Base-by-base conservation (phyloP, 2,113 vertebrate genomes). In the Ariopsis seemanni region DNA sequence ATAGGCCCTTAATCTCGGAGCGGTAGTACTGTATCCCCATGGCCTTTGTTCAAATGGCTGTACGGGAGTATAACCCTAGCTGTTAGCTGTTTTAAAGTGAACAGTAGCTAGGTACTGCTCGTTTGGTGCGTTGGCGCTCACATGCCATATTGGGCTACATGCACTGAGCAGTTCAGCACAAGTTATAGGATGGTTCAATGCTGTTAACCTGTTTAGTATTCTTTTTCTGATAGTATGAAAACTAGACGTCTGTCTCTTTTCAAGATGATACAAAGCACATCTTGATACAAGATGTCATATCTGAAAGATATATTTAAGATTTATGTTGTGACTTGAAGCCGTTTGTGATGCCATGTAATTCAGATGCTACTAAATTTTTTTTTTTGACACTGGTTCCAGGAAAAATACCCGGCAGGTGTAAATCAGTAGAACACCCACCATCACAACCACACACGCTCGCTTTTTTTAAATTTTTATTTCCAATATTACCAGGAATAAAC, bases 1-100 rank as follows among this genome's bases (percentile, higher is more conserved):
- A 57, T 69, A 58, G 34, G 22, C 77, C 58, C 85, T 67, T 79
- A 10, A 79, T 25, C 60, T 52, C 42, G 15, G 50, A 25, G 50
- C 48, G 60, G 80, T 48, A 75, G 85, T 84, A 60, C 58, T n/a
- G 74, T 34, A n/a, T 87, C 87, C 74, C 58, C 42, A 85, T 30
- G 34, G 63, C 83, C 86, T 87, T 82, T 30, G 65, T 79, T 87
- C 86, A 81, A 84, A 48, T 14, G 57, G 85, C 58, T 34, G 12
- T 9, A 20, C 63, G 34, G 30, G 82, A 72, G 50, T 55, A 55
- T 57, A 57, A 27, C 30, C 72, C 55, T 85, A 63, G 84, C 67
- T 57, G 48, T 60, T 20, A 7, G 34, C 82, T 82, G 53, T 52
- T 79, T 71, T 67, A 52, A 81, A 82, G 84, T 55, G 84, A 57